Percentiles rank a stretch among this genome's conserved stretches.
Evolutionary conservation across 64 coral and sea anemone species (phyloP).

Genomic region (Dendronephthya gigantea): DNA sequence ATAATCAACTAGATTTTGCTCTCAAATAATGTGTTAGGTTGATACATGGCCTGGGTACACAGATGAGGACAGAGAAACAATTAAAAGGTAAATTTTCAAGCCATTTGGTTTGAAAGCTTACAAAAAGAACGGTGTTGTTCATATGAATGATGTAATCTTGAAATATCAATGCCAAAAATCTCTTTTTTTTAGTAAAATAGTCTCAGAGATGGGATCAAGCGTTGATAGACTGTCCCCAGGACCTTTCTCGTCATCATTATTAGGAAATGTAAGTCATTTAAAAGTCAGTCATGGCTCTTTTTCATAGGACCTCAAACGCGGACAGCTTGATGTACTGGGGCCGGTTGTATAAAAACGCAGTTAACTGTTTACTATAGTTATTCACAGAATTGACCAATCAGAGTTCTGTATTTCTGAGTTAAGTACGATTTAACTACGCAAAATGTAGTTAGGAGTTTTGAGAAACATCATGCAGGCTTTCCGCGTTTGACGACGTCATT

Average conservation of each 20-base stretch:
- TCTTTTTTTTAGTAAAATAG: neutral
- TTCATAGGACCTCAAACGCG: neutral
- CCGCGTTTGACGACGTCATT: too few species aligned
- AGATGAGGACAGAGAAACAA: neutral
- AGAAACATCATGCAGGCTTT: too few species aligned
- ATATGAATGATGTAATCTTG: neutral
- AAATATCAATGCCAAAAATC: neutral
- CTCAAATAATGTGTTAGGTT: conserved; percentile 36
- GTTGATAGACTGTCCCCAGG: neutral
- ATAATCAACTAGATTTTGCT: neutral
- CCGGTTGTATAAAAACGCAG: too few species aligned
- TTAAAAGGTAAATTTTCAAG: neutral
- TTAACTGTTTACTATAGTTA: too few species aligned
- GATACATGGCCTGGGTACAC: conserved; percentile 84
- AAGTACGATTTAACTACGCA: too few species aligned
- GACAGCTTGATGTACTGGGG: too few species aligned
- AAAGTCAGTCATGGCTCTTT: neutral
- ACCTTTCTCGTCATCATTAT: neutral
- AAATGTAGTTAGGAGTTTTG: too few species aligned
- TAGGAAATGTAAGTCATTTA: neutral
- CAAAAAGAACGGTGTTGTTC: neutral
- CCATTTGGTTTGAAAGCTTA: neutral
- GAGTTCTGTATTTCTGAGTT: too few species aligned
- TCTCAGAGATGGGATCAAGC: neutral
- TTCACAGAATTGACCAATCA: too few species aligned